Percentiles rank a stretch among this genome's conserved stretches.
Conservation (phyloP, 2,113 vertebrate genomes). For the Accipiter virgatus region DNA sequence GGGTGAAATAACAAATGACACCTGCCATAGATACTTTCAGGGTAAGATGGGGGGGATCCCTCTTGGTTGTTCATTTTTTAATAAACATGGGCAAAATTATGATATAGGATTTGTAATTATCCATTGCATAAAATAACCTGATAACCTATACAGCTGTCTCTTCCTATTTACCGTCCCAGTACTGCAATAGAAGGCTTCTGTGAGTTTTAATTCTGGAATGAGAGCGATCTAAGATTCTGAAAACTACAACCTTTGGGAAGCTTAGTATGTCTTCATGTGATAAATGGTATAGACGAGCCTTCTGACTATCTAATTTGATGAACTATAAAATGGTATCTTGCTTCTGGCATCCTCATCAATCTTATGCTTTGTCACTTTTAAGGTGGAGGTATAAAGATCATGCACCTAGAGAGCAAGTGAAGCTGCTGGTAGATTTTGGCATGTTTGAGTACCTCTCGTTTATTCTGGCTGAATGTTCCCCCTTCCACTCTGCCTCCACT, state of each 20-base stretch:
- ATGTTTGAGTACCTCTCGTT: background rate
- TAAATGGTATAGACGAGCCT: background rate
- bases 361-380: background rate
- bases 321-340: background rate
- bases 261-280: background rate
- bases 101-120: background rate
- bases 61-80: background rate
- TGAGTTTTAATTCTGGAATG: background rate
- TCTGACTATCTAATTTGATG: background rate
- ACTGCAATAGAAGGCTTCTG: background rate
- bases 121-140: background rate
- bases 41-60: background rate
- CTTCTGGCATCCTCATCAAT: background rate
- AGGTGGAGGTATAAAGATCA: background rate
- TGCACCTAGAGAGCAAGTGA: background rate
- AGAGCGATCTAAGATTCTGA: background rate
- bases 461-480: background rate
- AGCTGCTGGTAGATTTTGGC: background rate
- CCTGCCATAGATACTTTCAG: background rate
- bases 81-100: background rate
- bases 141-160: background rate
- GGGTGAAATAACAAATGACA: background rate
- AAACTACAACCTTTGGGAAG: background rate
- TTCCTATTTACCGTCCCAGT: background rate
- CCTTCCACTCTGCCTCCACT: background rate